Evolutionary conservation across 2,113 vertebrate genomes (phyloP), one percentile per base, ranked within the genome.

Genomic region (Chamaea fasciata): DNA sequence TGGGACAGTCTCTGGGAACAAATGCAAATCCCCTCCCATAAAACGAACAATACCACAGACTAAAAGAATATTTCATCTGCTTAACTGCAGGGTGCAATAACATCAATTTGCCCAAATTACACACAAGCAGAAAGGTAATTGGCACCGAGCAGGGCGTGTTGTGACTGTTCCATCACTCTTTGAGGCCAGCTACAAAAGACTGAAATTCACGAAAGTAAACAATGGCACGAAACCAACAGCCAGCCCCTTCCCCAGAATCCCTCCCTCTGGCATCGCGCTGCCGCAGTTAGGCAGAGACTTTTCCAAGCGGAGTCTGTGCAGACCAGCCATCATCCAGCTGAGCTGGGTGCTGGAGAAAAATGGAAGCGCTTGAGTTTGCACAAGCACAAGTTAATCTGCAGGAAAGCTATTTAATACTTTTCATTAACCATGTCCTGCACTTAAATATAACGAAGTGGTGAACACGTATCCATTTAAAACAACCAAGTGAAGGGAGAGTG

Each of bases 141-240:
- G 95, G 96, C 94, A 94, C 47, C 3, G 56, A 90, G 88, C 92
- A 53, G 83, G 87, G 85, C 49, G 9, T 95, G 91, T 93, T 95
- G 93, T 96, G 96, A 96, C 87, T 95, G 93, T 60, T 90, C 78
- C 53, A 57, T 97, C 80, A 65, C 77, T 96, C 96, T 84, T 95
- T 52, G 78, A 87, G 96, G 87, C 93, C 84, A 89, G 31, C 83
- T 35, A 97, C 92, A 97, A 97, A 95, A 97, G 94, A 62, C 87
- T 60, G 35, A 79, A 91, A 96, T 13, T 44, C 89, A 95, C 73
- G 35, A 94, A 86, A 93, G 85, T 94, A 97, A 97, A 98, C 97
- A 98, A 98, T 97, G 90, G 96, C 92, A 95, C 33, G 20, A 60
- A 93, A 93, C 88, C 96, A 94, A 84, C 73, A 93, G 96, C 67